Percentiles rank a stretch among this genome's conserved stretches.
phyloP scores from a whole-genome alignment of 2,888 invertebrate species.

The Drosophila greeni region DNA sequence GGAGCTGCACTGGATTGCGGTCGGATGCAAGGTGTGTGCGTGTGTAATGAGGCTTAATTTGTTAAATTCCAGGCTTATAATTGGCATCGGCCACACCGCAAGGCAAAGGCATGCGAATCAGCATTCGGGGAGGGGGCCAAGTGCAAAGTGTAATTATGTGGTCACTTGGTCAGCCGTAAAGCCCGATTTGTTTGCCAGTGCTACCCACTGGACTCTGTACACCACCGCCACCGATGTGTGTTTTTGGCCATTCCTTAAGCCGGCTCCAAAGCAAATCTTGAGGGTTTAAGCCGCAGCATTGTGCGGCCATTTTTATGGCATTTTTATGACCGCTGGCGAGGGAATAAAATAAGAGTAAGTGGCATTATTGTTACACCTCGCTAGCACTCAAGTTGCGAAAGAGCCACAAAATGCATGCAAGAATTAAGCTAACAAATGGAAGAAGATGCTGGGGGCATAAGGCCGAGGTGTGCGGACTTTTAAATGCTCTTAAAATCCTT shows the following conservation, averaged over 20 bases:
- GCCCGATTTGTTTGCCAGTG: constrained; percentile 34
- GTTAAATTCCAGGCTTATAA: constrained; percentile 69
- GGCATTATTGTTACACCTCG: constrained; percentile 60
- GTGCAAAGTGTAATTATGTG: constrained; percentile 68
- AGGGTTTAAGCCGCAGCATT: constrained; percentile 40
- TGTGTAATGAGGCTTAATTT: constrained; percentile 69
- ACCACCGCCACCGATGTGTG: constrained; percentile 9
- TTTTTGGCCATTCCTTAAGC: constrained; percentile 20
- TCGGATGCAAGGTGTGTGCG: constrained; percentile 32
- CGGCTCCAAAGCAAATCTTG: constrained; percentile 14
- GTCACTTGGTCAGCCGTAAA: constrained; percentile 53
- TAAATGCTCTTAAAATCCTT: neutral
- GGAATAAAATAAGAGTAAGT: constrained; percentile 59
- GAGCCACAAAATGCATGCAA: constrained; percentile 54
- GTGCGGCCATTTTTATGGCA: constrained; percentile 32
- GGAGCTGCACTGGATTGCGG: constrained; percentile 60
- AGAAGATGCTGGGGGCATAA: constrained; percentile 2
- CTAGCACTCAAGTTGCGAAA: constrained; percentile 36
- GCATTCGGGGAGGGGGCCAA: constrained; percentile 40
- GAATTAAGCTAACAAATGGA: constrained; percentile 50
- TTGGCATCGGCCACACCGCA: constrained; percentile 66
- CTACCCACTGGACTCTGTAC: constrained; percentile 3
- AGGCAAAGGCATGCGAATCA: constrained; percentile 46
- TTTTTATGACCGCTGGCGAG: constrained; percentile 47
- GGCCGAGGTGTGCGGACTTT: neutral